Percentiles rank a stretch among this genome's conserved stretches.
Evolutionary conservation across 1,140 invertebrate species (phyloP).

Genomic region (Periplaneta americana): DNA sequence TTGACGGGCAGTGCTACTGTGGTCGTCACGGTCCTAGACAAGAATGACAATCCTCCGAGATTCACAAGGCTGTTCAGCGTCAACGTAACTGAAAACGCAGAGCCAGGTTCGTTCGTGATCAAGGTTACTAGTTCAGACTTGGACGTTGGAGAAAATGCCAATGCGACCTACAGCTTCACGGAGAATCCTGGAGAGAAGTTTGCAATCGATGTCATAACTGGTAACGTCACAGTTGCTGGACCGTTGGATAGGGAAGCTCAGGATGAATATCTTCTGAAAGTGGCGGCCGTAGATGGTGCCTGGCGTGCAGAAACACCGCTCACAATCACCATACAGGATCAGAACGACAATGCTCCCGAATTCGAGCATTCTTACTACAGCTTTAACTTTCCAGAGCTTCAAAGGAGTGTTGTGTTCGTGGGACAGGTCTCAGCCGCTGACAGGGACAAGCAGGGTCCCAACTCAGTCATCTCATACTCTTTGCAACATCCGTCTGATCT

Average conservation of each 20-base stretch:
- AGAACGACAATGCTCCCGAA: constrained; percentile 90
- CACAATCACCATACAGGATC: constrained; percentile 90
- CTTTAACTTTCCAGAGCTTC: constrained; percentile 85
- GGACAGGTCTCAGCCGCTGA: constrained; percentile 86
- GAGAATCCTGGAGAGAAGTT: constrained; percentile 88
- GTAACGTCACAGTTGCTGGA: constrained; percentile 86
- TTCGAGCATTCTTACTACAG: constrained; percentile 83
- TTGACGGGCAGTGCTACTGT: constrained; percentile 81
- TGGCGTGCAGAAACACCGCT: constrained; percentile 84
- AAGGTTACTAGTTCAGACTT: constrained; percentile 85
- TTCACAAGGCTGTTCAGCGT: constrained; percentile 90
- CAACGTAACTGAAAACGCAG: constrained; percentile 93
- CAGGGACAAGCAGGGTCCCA: constrained; percentile 87
- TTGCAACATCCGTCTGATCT: constrained; percentile 84
- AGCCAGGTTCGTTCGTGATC: constrained; percentile 88
- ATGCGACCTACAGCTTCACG: constrained; percentile 82
- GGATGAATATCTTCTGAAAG: constrained; percentile 86
- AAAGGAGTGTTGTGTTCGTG: constrained; percentile 70
- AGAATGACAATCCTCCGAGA: constrained; percentile 91
- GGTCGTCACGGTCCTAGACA: constrained; percentile 77
- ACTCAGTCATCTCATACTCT: constrained; percentile 88
- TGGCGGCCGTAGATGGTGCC: constrained; percentile 79
- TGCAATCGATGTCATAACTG: constrained; percentile 77
- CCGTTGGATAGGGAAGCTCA: constrained; percentile 81
- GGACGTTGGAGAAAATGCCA: constrained; percentile 82